These are phyloP conservation scores for Anthopleura xanthogrammica DNA, from an alignment of 92 coral and sea anemone genomes.

Conservation along the genomic window DNA sequence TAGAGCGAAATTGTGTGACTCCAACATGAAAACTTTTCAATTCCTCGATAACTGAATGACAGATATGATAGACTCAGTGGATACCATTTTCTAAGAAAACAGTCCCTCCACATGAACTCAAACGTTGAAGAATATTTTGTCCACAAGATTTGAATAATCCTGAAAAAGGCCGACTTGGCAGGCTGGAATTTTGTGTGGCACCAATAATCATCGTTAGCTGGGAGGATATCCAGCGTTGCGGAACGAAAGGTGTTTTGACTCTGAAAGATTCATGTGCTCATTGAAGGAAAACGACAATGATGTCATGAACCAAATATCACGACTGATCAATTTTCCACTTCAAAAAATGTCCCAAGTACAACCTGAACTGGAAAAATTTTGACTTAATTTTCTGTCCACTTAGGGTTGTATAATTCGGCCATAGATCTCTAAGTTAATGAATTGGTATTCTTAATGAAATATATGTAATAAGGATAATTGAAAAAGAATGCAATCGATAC, in stretches of 20 bases:
- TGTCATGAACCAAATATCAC: conserved; percentile 79
- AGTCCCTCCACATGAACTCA: neutral
- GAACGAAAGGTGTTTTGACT: conserved; percentile 44
- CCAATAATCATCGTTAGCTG: conserved; percentile 13
- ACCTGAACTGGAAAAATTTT: neutral
- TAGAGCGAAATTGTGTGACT: conserved; percentile 31
- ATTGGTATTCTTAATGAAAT: conserved; percentile 12
- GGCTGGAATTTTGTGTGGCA: neutral
- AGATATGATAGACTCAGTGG: neutral
- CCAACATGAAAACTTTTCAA: conserved; percentile 28
- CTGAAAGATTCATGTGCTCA: conserved; percentile 84
- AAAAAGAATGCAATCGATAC: conserved; percentile 14
- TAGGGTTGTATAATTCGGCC: neutral
- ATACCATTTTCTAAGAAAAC: neutral
- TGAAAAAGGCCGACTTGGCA: conserved; percentile 8
- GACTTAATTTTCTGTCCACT: neutral
- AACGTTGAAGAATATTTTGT: neutral
- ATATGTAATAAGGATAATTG: conserved; percentile 24
- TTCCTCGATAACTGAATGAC: conserved; percentile 9
- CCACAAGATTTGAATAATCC: neutral
- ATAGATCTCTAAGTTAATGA: neutral
- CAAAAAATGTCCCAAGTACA: neutral
- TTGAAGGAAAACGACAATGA: conserved; percentile 71
- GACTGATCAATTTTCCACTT: conserved; percentile 4
- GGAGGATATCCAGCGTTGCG: conserved; percentile 30